Conservation (phyloP, 2,113 vertebrate genomes). For the Psilopsiagon aymara region DNA sequence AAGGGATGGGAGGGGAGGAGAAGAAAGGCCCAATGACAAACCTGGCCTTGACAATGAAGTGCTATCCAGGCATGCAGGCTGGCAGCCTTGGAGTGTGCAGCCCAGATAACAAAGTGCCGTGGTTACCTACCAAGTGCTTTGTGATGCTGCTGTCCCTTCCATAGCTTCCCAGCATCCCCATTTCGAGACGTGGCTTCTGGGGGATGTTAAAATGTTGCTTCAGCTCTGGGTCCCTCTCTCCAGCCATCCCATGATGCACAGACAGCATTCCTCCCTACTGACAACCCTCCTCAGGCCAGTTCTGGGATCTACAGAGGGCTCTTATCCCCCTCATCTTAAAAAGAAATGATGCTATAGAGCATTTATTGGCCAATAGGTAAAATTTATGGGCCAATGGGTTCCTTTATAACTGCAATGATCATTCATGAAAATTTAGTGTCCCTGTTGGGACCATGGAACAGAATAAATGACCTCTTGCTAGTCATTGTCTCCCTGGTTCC, state of each 20-base stretch:
- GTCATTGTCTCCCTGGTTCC: constrained; percentile 32
- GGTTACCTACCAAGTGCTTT: rapidly evolving
- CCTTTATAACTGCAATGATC: constrained; percentile 36
- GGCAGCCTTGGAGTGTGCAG: constrained; percentile 1
- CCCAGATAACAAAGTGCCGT: not conserved
- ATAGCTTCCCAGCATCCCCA: not conserved
- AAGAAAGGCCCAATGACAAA: constrained; percentile 34
- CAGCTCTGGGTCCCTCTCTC: not conserved
- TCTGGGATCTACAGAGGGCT: not conserved
- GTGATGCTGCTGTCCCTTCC: not conserved
- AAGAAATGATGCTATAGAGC: not conserved
- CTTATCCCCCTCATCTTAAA: not conserved
- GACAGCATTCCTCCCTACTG: not conserved
- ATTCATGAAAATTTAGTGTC: constrained; percentile 38
- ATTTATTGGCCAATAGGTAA: constrained; percentile 12
- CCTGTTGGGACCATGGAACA: not conserved
- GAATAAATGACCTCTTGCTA: constrained; percentile 49
- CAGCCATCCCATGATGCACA: rapidly evolving
- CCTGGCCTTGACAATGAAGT: constrained; percentile 6
- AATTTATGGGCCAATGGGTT: not conserved
- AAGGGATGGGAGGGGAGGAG: not conserved
- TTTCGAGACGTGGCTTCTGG: not conserved
- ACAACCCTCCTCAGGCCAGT: not conserved
- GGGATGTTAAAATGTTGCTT: not conserved
- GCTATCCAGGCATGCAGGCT: not conserved